Evolutionary conservation across 2,797 vertebrate species (phyloP).

Genomic region (Scarus forsteni): DNA sequence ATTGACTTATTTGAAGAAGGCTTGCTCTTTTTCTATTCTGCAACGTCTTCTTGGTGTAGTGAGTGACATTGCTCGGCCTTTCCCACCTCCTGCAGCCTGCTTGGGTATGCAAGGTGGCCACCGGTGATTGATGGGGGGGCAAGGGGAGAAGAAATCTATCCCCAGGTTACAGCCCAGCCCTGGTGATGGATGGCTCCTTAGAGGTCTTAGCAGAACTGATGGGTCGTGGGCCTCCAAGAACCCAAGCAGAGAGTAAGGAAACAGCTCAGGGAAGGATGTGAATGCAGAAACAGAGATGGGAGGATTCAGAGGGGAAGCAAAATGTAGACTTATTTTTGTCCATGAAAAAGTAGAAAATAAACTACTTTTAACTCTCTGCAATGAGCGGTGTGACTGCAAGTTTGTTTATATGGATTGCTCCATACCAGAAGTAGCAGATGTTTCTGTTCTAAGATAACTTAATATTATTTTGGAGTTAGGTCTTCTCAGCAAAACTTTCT

Average conservation of each 20-base stretch:
- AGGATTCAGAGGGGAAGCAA: conserved; percentile 12
- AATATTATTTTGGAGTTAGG: conserved; percentile 19
- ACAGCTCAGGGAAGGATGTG: conserved; percentile 29
- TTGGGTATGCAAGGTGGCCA: conserved; percentile 80
- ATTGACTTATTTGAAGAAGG: conserved; percentile 20
- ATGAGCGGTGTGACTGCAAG: conserved; percentile 18
- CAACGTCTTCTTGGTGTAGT: conserved; percentile 44
- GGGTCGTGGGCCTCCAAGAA: conserved; percentile 74
- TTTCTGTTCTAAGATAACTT: conserved; percentile 15
- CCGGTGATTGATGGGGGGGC: conserved; percentile 83
- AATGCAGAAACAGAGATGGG: conserved; percentile 23
- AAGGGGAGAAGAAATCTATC: conserved; percentile 82
- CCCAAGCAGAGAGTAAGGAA: conserved; percentile 55
- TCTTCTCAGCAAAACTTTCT: conserved; percentile 12
- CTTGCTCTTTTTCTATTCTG: conserved; percentile 22
- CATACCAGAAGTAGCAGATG: conserved; percentile 22
- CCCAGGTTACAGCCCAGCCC: conserved; percentile 72
- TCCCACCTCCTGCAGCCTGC: conserved; percentile 71
- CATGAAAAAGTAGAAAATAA: conserved; percentile 4
- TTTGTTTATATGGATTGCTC: conserved; percentile 25
- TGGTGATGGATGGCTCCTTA: conserved; percentile 82
- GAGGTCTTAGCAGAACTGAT: conserved; percentile 78
- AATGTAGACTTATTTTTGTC: conserved; percentile 20
- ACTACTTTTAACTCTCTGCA: not conserved
- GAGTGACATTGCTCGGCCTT: conserved; percentile 77